Percentiles rank a stretch among this genome's conserved stretches.
phyloP scores from a whole-genome alignment of 2,888 invertebrate species.

The Mythimna loreyi region DNA sequence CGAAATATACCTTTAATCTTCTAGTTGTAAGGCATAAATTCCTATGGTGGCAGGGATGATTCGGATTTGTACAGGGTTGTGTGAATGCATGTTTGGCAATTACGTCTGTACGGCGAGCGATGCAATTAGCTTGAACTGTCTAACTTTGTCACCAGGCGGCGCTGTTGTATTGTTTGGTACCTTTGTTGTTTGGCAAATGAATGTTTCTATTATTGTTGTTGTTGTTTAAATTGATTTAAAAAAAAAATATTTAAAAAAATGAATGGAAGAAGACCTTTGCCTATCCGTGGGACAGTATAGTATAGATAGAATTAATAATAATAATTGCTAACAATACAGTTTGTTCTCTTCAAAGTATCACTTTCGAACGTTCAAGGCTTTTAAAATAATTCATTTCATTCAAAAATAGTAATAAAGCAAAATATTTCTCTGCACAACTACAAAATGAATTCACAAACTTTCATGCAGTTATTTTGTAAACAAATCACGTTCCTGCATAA shows the following conservation, averaged over 20 bases:
- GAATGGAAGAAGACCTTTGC: no score
- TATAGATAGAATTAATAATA: no score
- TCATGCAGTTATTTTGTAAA: constrained; percentile 28
- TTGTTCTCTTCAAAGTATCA: not conserved
- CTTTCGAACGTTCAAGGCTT: not conserved
- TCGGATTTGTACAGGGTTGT: constrained; percentile 38
- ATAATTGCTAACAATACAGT: not conserved
- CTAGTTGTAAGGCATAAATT: constrained; percentile 3
- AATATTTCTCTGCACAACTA: constrained; percentile 12
- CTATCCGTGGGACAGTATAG: no score
- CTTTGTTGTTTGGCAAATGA: constrained; percentile 17
- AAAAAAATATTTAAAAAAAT: no score
- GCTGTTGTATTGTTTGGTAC: constrained; percentile 9
- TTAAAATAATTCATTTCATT: not conserved
- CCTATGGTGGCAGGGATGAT: constrained; percentile 2
- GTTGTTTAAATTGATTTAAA: not conserved
- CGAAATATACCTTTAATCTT: constrained; percentile 4
- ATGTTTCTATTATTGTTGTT: not conserved
- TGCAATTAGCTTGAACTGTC: constrained; percentile 43
- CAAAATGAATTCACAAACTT: constrained; percentile 24
- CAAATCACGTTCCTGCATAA: constrained; percentile 35
- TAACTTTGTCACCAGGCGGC: constrained; percentile 33
- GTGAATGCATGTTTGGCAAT: constrained; percentile 57
- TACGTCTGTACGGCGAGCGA: constrained; percentile 22
- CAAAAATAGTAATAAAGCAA: constrained; percentile 5